These are phyloP conservation scores for Allygus modestus DNA, from an alignment of 2,888 invertebrate genomes.

Conservation along the genomic window DNA sequence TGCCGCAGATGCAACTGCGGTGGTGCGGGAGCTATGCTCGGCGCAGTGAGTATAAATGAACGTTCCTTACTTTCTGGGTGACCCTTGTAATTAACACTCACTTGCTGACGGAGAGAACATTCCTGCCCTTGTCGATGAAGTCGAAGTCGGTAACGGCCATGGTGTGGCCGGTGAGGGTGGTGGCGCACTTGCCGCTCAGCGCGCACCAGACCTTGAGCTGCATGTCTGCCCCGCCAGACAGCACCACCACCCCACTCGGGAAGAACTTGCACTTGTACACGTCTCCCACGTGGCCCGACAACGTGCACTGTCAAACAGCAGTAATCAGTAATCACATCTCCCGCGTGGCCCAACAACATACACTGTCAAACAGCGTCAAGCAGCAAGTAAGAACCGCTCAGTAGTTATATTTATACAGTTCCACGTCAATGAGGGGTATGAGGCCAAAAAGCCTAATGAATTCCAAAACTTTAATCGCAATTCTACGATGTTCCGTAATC, in stretches of 20 bases:
- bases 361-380: constrained; percentile 71
- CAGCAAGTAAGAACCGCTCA: no score
- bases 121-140: constrained; percentile 83
- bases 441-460: no score
- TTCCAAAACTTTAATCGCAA: no score
- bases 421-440: no score
- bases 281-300: constrained; percentile 83
- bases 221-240: constrained; percentile 84
- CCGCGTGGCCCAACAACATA: constrained; percentile 81
- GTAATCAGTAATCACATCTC: constrained; percentile 79
- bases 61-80: no score
- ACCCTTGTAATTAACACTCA: no score
- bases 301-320: constrained; percentile 72
- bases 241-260: constrained; percentile 83
- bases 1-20: no score
- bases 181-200: constrained; percentile 82
- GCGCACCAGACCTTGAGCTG: constrained; percentile 84
- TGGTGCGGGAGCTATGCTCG: no score
- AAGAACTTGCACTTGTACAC: constrained; percentile 83
- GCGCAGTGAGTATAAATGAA: no score
- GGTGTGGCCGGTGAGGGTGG: constrained; percentile 81
- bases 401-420: no score
- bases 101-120: constrained; percentile 84
- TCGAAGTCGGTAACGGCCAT: constrained; percentile 81
- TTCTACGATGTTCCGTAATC: no score